These are phyloP conservation scores for Volucella bombylans DNA, from an alignment of 2,888 invertebrate genomes.

Conservation along the genomic window DNA sequence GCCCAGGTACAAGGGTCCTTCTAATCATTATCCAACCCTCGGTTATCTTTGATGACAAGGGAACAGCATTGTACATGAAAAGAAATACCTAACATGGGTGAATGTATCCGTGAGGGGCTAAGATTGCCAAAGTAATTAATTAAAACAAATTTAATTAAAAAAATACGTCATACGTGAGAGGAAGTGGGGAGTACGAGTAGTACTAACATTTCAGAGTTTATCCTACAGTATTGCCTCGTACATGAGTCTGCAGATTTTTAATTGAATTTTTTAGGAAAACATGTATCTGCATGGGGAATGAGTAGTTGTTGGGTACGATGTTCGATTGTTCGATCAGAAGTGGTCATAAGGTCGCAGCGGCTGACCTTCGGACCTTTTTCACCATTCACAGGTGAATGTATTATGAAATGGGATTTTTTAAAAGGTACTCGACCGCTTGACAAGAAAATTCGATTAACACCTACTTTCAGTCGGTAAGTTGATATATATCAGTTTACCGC, in stretches of 20 bases:
- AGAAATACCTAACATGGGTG: constrained; percentile 25
- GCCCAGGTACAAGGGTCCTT: constrained; percentile 37
- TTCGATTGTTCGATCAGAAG: too few relatives aligned
- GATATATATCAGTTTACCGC: too few relatives aligned
- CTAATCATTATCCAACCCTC: constrained; percentile 17
- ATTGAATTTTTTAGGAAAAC: constrained; percentile 24
- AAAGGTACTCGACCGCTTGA: too few relatives aligned
- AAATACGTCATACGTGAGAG: not conserved
- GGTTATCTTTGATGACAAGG: constrained; percentile 12
- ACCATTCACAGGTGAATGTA: too few relatives aligned
- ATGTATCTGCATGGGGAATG: not conserved
- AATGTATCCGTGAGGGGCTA: constrained; percentile 5
- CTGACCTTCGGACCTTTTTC: too few relatives aligned
- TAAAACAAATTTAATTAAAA: constrained; percentile 25
- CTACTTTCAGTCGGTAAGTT: too few relatives aligned
- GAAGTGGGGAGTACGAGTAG: constrained; percentile 6
- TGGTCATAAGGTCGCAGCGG: too few relatives aligned
- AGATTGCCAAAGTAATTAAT: constrained; percentile 25
- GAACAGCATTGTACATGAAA: not conserved
- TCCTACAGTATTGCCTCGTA: not conserved
- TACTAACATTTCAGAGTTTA: not conserved
- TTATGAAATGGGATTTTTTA: too few relatives aligned
- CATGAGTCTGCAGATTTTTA: constrained; percentile 27
- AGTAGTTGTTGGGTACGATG: too few relatives aligned
- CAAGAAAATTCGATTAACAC: too few relatives aligned